Evolutionary conservation across 2,888 invertebrate species (phyloP).

Genomic region (Apamea monoglypha): DNA sequence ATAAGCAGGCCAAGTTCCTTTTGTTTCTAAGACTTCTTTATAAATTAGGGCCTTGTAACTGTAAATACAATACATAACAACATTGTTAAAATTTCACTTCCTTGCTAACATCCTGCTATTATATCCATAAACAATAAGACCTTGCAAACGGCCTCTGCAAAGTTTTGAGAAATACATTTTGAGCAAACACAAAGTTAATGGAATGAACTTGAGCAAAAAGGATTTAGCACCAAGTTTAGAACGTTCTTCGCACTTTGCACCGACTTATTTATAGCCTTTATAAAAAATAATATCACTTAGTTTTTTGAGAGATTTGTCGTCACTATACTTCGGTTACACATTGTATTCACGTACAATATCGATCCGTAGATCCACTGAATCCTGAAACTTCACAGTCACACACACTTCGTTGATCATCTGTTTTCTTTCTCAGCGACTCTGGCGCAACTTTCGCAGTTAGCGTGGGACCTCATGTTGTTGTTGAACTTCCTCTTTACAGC

Average conservation of each 20-base stretch:
- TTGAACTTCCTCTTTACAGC: slow-evolving; percentile 91
- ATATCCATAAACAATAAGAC: slow-evolving; percentile 53
- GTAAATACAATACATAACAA: slow-evolving; percentile 39
- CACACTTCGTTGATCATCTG: slow-evolving; percentile 70
- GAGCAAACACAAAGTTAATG: slow-evolving; percentile 60
- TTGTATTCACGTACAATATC: slow-evolving; percentile 43
- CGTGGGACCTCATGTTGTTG: slow-evolving; percentile 83
- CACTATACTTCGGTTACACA: slow-evolving; percentile 37
- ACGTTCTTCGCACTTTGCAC: slow-evolving; percentile 51
- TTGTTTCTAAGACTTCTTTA: slow-evolving; percentile 21
- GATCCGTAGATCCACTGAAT: slow-evolving; percentile 58
- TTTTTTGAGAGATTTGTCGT: slow-evolving; percentile 39
- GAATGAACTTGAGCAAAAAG: slow-evolving; percentile 58
- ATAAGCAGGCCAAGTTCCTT: slow-evolving; percentile 21
- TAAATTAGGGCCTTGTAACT: slow-evolving; percentile 35
- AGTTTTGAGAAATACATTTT: slow-evolving; percentile 48
- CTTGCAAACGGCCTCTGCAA: slow-evolving; percentile 23
- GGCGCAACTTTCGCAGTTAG: slow-evolving; percentile 84
- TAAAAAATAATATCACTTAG: slow-evolving; percentile 54
- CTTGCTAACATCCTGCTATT: slow-evolving; percentile 53
- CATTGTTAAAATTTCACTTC: slow-evolving; percentile 24
- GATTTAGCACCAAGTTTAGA: slow-evolving; percentile 42
- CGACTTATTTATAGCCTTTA: slow-evolving; percentile 50
- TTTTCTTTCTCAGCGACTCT: slow-evolving; percentile 82
- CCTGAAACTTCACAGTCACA: slow-evolving; percentile 41